Base-by-base conservation (phyloP, 2,113 vertebrate genomes). In the Toxotes chatareus region DNA sequence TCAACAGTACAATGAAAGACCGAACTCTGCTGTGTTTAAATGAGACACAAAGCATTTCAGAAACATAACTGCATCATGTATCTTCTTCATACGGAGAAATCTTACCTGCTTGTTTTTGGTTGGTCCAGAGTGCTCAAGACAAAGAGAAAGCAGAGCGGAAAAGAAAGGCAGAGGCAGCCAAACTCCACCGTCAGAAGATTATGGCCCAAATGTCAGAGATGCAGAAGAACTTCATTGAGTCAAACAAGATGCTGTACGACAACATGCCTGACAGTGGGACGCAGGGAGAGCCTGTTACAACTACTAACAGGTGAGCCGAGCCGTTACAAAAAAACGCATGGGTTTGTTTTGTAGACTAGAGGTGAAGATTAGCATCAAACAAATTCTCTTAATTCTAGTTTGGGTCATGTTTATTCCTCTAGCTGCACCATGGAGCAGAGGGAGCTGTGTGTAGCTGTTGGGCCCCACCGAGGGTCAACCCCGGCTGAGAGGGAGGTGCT, bases 141-240 rank as follows among this genome's bases (percentile, higher is more conserved):
- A 98, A 97, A 91, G 98, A 99, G 89, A 99, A 99, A 73, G 97
- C 97, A 19, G 98, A 99, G 86, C 93, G 97, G 13, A 99, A 99
- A 93, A 96, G 97, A 75, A 99, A 99, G 74, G 98, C 98, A 0
- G 98, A 99, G 87, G 98, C 97, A 51, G 98, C 98, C 56, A 96
- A 97, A 86, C 93, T 97, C 38, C 98, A 99, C 91, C 96, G 98
- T 7, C 97, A 99, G 94, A 99, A 98, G 92, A 98, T 99, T 57
- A 99, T 99, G 98, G 98, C 98, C 73, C 98, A 99, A 90, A 99
- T 99, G 98, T 99, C 98, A 53, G 97, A 97, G 23, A 96, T 99
- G 93, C 98, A 99, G 95, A 99, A 95, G 89, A 99, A 99, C 92
- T 99, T 99, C 80, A 99, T 99, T 42, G 98, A 99, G 95, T 97